These are phyloP conservation scores for Sebastes matsubarae DNA, from an alignment of 2,797 vertebrate species.

Conservation along the genomic window DNA sequence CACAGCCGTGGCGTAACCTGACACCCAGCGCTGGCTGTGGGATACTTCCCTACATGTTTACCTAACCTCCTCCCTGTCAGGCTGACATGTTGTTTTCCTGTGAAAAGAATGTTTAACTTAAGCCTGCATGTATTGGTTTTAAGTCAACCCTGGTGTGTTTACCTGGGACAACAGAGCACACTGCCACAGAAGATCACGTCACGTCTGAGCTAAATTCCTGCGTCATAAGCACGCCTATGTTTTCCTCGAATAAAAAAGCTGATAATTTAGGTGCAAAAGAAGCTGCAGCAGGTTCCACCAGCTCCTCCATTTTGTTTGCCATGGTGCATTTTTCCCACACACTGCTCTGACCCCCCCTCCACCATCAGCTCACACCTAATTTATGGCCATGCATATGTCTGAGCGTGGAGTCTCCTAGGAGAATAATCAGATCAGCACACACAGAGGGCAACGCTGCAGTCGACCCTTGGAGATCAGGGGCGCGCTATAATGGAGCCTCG, in stretches of 20 bases:
- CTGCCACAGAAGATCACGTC: slow-evolving; percentile 67
- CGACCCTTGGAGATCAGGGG: slow-evolving; percentile 79
- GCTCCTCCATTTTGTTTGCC: slow-evolving; percentile 80
- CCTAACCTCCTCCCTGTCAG: slow-evolving; percentile 81
- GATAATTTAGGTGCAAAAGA: slow-evolving; percentile 34
- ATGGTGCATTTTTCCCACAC: slow-evolving; percentile 66
- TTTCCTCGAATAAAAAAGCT: slow-evolving; percentile 50
- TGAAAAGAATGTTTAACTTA: slow-evolving; percentile 81
- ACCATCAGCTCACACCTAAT: slow-evolving; percentile 80
- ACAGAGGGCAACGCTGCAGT: slow-evolving; percentile 80
- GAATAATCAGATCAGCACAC: slow-evolving; percentile 88
- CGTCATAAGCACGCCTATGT: slow-evolving; percentile 59
- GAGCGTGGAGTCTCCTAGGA: slow-evolving; percentile 83
- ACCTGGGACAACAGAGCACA: slow-evolving; percentile 80
- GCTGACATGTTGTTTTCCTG: slow-evolving; percentile 81
- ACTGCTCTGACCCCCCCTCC: slow-evolving; percentile 57
- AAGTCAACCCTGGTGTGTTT: slow-evolving; percentile 80
- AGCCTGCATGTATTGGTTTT: slow-evolving; percentile 77
- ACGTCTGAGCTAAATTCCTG: slow-evolving; percentile 63
- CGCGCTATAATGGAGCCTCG: slow-evolving; percentile 74
- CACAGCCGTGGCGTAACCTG: slow-evolving; percentile 66
- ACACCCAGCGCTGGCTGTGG: slow-evolving; percentile 75
- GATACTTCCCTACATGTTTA: slow-evolving; percentile 82
- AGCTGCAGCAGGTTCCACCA: slow-evolving; percentile 22
- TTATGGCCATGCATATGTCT: slow-evolving; percentile 83